Evolutionary conservation across 2,888 invertebrate species (phyloP), one percentile per base, ranked within the genome.

Genomic region (Rhagonycha fulva): DNA sequence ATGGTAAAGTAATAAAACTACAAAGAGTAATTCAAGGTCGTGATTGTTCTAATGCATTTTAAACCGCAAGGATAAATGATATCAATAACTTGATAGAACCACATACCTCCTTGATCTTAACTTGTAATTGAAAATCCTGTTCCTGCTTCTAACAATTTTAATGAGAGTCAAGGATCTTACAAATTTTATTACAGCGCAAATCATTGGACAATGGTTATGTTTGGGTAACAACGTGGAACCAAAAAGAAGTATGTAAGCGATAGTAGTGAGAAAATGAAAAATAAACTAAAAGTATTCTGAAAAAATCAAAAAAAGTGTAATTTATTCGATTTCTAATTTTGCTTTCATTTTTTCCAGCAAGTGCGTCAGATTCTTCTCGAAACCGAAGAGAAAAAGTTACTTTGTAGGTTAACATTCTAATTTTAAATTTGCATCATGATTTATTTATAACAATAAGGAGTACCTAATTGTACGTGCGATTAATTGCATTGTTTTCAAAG

Each of bases 51-150:
- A 81, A 79, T 83, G 83, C 83, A 83, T 69, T 80, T 83, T 82
- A 78, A 83, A 82, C 80, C 81, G 80, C 83, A 83, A 83, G 82
- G 83, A 83, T 82, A 80, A 78, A 76, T 78, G 74, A 76, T 79
- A 78, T 76, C 78, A 71, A 76, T 74, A 77, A 77, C 74, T 76
- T 76, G 77, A 79, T 77, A 80, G 79, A 79, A 81, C 79, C 82
- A 79, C 80, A 79, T 80, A 81, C 76, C 77, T 81, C 79, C 80
- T 80, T 80, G 81, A 81, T 80, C 81, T 80, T 79, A 79, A 78
- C 74, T 72, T 26, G 76, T 66, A 28, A 79, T 78, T 80, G 74
- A 80, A 82, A 82, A 84, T 84, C 83, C 83, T 83, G 82, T 83
- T 82, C 82, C 82, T 81, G 80, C 74, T 79, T 77, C 28, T 78